Base-by-base conservation (phyloP, 2,113 vertebrate species). In the Melospiza georgiana region DNA sequence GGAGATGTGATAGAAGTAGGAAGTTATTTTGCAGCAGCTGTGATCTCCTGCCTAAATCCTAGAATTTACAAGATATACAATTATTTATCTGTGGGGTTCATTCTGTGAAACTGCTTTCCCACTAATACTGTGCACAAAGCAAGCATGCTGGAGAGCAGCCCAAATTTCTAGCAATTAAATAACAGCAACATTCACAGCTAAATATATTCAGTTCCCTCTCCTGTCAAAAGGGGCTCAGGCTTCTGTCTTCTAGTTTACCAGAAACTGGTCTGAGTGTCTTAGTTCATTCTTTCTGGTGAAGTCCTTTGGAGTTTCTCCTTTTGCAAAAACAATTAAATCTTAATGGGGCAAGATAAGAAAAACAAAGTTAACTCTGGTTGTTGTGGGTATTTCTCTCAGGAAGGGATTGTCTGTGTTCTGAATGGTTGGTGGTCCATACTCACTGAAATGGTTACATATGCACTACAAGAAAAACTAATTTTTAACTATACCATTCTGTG, bases 1-100 rank as follows among this genome's bases (percentile, higher is more conserved):
- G 82, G 55, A 88, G 30, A 81, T 51, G 39, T 27, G 48, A 35
- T 48, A 77, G 79, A 92, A 88, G 52, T 46, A 67, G 79, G 51
- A 86, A 72, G 57, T 57, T 89, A 68, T 78, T 91, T 72, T 89
- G 80, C 75, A 82, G 73, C 77, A 94, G 77, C 76, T 92, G 80
- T 68, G 69, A 28, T 87, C 65, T 94, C 68, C 73, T 76, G 51
- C 48, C 19, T 93, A 83, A 92, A 89, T 54, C 61, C 57, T 65
- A 25, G 44, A 59, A 89, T 89, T 94, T 93, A 52, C 48, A 79
- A 93, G 80, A 91, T 51, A 59, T 8, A 44, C 44, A 24, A 52
- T 84, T 58, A 41, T 55, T 75, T 94, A 44, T 54, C 54, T 68
- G 35, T 65, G 54, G 78, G 54, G 37, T 65, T 85, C 25, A 46